Evolutionary conservation across 2,888 invertebrate species (phyloP).

Genomic region (Andrena fulva): DNA sequence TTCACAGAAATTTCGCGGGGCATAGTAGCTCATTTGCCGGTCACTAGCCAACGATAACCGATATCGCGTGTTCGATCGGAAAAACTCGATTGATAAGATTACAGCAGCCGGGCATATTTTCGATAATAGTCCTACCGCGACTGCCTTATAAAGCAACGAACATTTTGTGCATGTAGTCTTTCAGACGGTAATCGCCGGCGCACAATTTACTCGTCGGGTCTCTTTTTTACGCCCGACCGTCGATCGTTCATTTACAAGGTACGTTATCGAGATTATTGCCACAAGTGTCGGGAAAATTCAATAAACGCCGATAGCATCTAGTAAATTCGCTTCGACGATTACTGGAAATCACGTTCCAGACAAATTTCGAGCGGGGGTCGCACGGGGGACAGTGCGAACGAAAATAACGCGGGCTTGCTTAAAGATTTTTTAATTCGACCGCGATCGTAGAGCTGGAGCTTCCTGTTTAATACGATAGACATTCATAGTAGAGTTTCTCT

Average conservation of each 20-base stretch:
- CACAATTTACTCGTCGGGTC: constrained; percentile 8
- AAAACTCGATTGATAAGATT: constrained; percentile 71
- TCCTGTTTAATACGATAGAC: too few relatives aligned
- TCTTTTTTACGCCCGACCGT: constrained; percentile 1
- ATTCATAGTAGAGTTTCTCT: too few relatives aligned
- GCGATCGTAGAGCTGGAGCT: too few relatives aligned
- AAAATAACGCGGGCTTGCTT: neutral
- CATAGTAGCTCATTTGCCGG: constrained; percentile 44
- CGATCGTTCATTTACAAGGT: constrained; percentile 50
- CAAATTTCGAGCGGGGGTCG: neutral
- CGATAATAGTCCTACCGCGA: constrained; percentile 47
- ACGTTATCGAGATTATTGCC: constrained; percentile 20
- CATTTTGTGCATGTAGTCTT: constrained; percentile 39
- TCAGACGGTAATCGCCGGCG: constrained; percentile 36
- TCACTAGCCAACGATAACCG: constrained; percentile 38
- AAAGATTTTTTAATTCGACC: too few relatives aligned
- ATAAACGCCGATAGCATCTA: neutral
- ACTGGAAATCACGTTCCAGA: neutral
- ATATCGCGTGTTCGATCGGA: constrained; percentile 29
- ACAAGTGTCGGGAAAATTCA: neutral
- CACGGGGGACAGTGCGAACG: neutral
- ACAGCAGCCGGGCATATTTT: constrained; percentile 46
- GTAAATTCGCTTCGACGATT: neutral
- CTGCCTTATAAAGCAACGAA: constrained; percentile 65
- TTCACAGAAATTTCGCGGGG: constrained; percentile 45